Percentiles rank a stretch among this genome's conserved stretches.
These are phyloP conservation scores for Chrysolina haemoptera DNA, from an alignment of 2,888 invertebrate species.

Conservation along the genomic window DNA sequence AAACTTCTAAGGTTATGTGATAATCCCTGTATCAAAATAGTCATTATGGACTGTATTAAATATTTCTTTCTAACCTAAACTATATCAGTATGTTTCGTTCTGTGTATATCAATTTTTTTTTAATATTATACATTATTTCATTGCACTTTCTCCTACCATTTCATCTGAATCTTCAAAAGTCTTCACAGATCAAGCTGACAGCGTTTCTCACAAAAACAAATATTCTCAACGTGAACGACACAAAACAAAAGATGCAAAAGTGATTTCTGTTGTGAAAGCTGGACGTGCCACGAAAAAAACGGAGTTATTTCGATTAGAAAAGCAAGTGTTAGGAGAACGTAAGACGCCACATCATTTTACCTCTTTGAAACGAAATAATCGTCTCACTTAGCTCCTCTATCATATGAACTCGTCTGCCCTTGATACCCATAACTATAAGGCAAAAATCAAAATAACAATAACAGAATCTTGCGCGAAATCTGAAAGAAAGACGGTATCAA, in stretches of 20 bases:
- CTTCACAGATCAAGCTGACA: neutral
- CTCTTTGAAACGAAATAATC: slow-evolving; percentile 99
- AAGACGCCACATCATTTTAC: slow-evolving; percentile 74
- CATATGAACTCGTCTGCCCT: slow-evolving; percentile 97
- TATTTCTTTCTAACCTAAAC: too few relatives aligned
- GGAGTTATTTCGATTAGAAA: slow-evolving; percentile 30
- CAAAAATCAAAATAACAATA: slow-evolving; percentile 56
- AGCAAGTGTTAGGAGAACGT: slow-evolving; percentile 37
- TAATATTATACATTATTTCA: neutral
- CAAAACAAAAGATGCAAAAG: neutral
- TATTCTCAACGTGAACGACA: neutral
- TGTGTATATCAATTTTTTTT: too few relatives aligned
- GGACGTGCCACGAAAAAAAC: slow-evolving; percentile 4
- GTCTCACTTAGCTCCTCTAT: slow-evolving; percentile 99
- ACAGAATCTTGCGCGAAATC: neutral
- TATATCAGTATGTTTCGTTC: too few relatives aligned
- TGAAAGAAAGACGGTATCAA: neutral
- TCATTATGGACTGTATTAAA: too few relatives aligned
- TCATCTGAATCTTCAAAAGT: neutral
- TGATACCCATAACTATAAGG: slow-evolving; percentile 97
- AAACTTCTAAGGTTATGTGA: too few relatives aligned
- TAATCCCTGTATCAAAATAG: too few relatives aligned
- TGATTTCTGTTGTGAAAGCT: slow-evolving; percentile 5
- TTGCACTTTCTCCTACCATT: neutral
- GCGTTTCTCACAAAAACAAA: neutral